Evolutionary conservation across 2,888 invertebrate genomes (phyloP).

Genomic region (Epirrhoe tristata): DNA sequence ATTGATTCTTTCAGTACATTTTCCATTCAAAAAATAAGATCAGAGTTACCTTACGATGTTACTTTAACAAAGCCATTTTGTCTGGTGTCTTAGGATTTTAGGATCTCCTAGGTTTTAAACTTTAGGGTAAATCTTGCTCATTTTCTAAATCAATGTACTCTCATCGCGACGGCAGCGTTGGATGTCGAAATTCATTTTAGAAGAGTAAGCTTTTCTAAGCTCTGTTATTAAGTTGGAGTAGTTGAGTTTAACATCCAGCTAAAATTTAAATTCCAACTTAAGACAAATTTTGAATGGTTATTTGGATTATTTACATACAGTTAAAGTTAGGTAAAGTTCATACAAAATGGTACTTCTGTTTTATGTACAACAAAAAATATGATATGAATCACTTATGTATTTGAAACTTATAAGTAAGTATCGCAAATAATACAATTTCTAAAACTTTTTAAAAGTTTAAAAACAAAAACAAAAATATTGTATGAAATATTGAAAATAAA

Average conservation of each 20-base stretch:
- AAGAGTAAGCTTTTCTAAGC: slow-evolving; percentile 35
- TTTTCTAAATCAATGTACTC: slow-evolving; percentile 27
- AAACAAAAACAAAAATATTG: not conserved
- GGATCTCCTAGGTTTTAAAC: not conserved
- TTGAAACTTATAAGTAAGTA: not conserved
- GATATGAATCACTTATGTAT: not conserved
- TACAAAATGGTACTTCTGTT: not conserved
- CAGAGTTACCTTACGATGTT: not conserved
- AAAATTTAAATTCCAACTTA: slow-evolving; percentile 21
- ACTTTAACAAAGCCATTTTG: not conserved
- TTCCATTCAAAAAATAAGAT: no score
- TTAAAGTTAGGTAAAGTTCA: not conserved
- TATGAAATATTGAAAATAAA: not conserved
- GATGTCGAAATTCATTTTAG: slow-evolving; percentile 35
- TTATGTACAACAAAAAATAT: not conserved
- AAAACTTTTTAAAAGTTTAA: not conserved
- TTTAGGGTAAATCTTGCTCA: slow-evolving; percentile 25
- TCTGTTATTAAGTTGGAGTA: slow-evolving; percentile 31
- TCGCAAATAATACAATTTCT: not conserved
- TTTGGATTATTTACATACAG: not conserved
- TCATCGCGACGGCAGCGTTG: slow-evolving; percentile 20
- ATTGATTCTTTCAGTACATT: no score
- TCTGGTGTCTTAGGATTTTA: not conserved
- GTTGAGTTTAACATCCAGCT: slow-evolving; percentile 27
- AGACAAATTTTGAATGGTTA: slow-evolving; percentile 10